A percentile compares a stretch with the other conserved stretches of the same genome.
phyloP scores from a whole-genome alignment of 2,888 invertebrate genomes.

The Drosophila diplacantha region DNA sequence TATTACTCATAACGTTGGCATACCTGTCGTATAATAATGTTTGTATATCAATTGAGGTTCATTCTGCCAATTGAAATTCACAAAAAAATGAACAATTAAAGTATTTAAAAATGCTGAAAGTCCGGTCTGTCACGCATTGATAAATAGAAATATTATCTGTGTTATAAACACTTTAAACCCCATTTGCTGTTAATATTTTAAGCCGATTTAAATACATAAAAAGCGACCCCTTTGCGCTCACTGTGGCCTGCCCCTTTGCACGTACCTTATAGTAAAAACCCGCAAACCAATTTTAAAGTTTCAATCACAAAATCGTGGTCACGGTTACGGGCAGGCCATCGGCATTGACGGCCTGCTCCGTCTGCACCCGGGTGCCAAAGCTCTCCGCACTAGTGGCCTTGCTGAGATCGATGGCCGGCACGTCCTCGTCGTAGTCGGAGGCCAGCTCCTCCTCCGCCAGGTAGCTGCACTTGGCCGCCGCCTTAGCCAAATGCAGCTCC shows the following conservation, averaged over 20 bases:
- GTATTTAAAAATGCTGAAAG: background rate
- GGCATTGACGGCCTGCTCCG: constrained; percentile 74
- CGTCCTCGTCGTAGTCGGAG: constrained; percentile 73
- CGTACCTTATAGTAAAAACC: constrained; percentile 20
- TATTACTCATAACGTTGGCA: background rate
- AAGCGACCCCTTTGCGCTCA: background rate
- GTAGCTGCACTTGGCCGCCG: constrained; percentile 52
- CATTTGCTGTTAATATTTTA: background rate
- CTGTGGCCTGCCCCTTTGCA: constrained; percentile 1
- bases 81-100: background rate
- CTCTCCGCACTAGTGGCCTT: constrained; percentile 68
- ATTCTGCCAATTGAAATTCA: no score
- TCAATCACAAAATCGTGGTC: constrained; percentile 77
- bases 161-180: no score
- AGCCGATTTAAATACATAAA: background rate
- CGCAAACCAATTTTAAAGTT: constrained; percentile 25
- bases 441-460: constrained; percentile 66
- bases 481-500: constrained; percentile 11
- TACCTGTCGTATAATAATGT: background rate
- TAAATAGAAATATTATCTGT: background rate
- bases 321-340: constrained; percentile 75
- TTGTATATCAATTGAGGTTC: background rate
- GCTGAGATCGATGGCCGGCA: constrained; percentile 71
- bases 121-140: background rate
- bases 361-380: constrained; percentile 71